A percentile compares a stretch with the other conserved stretches of the same genome.
Conservation (phyloP, 2,888 invertebrate genomes). For the Sminthurinus aureus region DNA sequence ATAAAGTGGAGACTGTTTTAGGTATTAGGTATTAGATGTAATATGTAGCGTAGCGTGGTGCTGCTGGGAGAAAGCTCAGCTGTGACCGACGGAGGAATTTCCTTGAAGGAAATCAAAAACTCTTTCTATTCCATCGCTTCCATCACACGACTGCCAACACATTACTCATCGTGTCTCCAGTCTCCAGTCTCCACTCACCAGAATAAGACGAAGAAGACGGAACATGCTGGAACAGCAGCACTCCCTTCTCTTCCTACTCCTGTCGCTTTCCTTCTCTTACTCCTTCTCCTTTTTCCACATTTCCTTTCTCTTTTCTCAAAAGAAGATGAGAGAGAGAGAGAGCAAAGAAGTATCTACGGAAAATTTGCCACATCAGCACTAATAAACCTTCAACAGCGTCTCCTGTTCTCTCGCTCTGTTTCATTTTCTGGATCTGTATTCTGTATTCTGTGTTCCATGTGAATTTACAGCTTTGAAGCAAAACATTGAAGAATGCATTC, state of each 20-base stretch:
- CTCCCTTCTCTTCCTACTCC: neutral
- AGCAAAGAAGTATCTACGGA: conserved; percentile 22
- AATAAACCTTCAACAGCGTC: conserved; percentile 43
- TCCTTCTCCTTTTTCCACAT: conserved; percentile 6
- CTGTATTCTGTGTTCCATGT: neutral
- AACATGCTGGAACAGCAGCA: no score
- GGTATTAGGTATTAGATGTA: neutral
- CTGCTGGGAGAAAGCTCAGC: conserved; percentile 58
- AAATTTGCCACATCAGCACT: conserved; percentile 47
- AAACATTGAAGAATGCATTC: neutral
- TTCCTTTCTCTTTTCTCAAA: neutral
- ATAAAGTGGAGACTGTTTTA: neutral
- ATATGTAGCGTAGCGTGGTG: conserved; percentile 10
- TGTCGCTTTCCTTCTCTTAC: conserved; percentile 19
- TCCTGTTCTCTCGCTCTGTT: neutral
- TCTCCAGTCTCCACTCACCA: conserved; percentile 11
- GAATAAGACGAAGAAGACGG: conserved; percentile 7
- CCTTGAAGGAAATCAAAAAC: conserved; percentile 57
- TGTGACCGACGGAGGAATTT: conserved; percentile 45
- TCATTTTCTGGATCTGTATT: no score
- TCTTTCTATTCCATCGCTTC: conserved; percentile 58
- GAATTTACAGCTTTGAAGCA: neutral
- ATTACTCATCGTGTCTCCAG: conserved; percentile 58
- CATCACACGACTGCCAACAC: conserved; percentile 56
- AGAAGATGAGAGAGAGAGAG: conserved; percentile 16